Percentiles rank a stretch among this genome's conserved stretches.
Evolutionary conservation across 2,797 vertebrate species (phyloP).

Genomic region (Bradypus variegatus): DNA sequence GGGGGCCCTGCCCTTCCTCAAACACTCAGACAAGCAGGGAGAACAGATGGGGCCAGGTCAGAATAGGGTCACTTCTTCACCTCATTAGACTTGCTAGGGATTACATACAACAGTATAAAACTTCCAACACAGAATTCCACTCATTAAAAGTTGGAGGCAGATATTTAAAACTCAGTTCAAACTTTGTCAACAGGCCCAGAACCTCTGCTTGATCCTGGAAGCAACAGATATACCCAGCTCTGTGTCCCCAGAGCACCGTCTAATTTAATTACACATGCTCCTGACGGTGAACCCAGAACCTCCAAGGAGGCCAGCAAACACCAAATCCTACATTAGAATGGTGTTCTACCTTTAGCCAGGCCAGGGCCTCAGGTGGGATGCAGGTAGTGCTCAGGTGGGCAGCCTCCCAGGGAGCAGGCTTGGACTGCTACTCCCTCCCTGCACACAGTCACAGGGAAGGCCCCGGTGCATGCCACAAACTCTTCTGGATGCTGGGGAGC

Average conservation of each 20-base stretch:
- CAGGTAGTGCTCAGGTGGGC: neutral
- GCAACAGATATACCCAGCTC: neutral
- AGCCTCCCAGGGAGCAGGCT: no score
- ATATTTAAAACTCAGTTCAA: neutral
- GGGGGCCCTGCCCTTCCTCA: neutral
- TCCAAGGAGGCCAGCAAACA: no score
- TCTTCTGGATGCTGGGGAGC: neutral
- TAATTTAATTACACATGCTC: no score
- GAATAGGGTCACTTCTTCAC: neutral
- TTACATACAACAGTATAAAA: neutral
- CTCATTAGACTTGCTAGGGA: neutral
- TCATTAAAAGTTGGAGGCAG: neutral
- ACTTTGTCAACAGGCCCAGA: neutral
- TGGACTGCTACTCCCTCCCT: neutral
- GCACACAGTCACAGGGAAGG: no score
- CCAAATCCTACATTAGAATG: rapidly evolving
- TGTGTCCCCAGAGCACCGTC: neutral
- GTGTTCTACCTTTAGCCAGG: neutral
- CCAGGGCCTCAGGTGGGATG: rapidly evolving
- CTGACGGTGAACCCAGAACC: neutral
- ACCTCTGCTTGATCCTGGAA: neutral
- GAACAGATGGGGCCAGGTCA: neutral
- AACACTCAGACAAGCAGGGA: neutral
- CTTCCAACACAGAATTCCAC: neutral
- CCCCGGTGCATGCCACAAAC: rapidly evolving